Evolutionary conservation across 2,888 invertebrate species (phyloP).

Genomic region (Philopedon plagiatum): DNA sequence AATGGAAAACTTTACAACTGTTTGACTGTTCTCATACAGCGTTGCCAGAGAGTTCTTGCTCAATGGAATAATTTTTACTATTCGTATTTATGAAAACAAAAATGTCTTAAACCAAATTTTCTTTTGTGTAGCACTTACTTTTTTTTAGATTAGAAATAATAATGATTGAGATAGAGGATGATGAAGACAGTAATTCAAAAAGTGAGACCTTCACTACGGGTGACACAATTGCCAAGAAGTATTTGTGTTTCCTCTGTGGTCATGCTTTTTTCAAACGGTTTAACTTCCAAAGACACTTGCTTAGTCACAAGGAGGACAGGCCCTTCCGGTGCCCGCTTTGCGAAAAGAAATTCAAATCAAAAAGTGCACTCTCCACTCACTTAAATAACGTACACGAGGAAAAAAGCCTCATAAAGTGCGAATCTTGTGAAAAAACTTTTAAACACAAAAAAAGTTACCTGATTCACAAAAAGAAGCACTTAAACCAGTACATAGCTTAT

Average conservation of each 20-base stretch:
- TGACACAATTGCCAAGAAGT: neutral
- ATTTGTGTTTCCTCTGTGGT: neutral
- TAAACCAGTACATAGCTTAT: slow-evolving; percentile 64
- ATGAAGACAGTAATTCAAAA: neutral
- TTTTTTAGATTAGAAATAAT: neutral
- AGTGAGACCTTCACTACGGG: neutral
- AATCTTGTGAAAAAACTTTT: slow-evolving; percentile 72
- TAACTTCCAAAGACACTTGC: neutral
- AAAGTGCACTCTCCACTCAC: neutral
- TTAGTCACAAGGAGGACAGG: neutral
- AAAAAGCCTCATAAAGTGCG: slow-evolving; percentile 64
- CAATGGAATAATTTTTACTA: too few species aligned
- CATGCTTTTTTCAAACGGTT: neutral
- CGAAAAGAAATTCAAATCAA: neutral
- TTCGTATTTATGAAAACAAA: too few species aligned
- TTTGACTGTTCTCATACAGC: too few species aligned
- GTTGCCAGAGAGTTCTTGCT: too few species aligned
- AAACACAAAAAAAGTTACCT: slow-evolving; percentile 71
- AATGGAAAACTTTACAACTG: too few species aligned
- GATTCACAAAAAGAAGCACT: slow-evolving; percentile 61
- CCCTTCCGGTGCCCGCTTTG: neutral
- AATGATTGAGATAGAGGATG: neutral
- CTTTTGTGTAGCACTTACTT: neutral
- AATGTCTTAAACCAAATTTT: too few species aligned
- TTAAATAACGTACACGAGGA: neutral